A percentile compares a stretch with the other conserved stretches of the same genome.
phyloP scores from a whole-genome alignment of 2,888 invertebrate genomes.

The Chromoteleia sp. region DNA sequence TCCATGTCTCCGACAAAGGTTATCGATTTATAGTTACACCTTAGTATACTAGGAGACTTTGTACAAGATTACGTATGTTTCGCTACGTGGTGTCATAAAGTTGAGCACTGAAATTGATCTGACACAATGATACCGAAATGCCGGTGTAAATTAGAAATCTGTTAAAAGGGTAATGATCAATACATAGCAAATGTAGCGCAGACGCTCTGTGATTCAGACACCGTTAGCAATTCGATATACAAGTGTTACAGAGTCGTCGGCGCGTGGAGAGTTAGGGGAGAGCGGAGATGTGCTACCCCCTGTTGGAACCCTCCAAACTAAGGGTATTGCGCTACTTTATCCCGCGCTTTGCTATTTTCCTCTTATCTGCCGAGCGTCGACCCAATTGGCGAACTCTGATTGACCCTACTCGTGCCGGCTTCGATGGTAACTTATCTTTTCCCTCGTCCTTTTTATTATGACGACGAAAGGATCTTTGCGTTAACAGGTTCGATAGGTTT shows the following conservation, averaged over 20 bases:
- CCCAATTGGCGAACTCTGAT: slow-evolving; percentile 8
- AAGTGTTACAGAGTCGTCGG: slow-evolving; percentile 73
- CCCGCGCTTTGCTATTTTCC: slow-evolving; percentile 23
- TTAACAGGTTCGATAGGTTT: background rate
- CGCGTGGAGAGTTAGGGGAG: slow-evolving; percentile 70
- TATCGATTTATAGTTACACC: too few species aligned
- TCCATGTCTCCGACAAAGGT: too few species aligned
- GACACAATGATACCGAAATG: slow-evolving; percentile 74
- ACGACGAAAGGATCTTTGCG: background rate
- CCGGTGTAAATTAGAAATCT: slow-evolving; percentile 83
- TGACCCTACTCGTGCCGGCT: slow-evolving; percentile 8
- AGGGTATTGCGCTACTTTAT: slow-evolving; percentile 55
- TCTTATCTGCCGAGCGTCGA: slow-evolving; percentile 49
- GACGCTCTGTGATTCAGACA: slow-evolving; percentile 78
- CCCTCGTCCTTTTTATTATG: background rate
- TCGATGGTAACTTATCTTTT: slow-evolving; percentile 56
- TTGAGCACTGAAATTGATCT: slow-evolving; percentile 50
- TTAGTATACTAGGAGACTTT: background rate
- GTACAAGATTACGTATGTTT: slow-evolving; percentile 5
- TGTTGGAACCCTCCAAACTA: slow-evolving; percentile 78
- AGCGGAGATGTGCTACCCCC: slow-evolving; percentile 80
- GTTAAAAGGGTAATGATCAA: slow-evolving; percentile 84
- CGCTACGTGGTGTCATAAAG: slow-evolving; percentile 7
- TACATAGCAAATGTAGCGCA: slow-evolving; percentile 82
- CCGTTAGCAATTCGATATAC: slow-evolving; percentile 63